Percentiles rank a stretch among this genome's conserved stretches.
These are phyloP conservation scores for Gavialis gangeticus DNA, from an alignment of 2,113 vertebrate genomes.

Conservation along the genomic window DNA sequence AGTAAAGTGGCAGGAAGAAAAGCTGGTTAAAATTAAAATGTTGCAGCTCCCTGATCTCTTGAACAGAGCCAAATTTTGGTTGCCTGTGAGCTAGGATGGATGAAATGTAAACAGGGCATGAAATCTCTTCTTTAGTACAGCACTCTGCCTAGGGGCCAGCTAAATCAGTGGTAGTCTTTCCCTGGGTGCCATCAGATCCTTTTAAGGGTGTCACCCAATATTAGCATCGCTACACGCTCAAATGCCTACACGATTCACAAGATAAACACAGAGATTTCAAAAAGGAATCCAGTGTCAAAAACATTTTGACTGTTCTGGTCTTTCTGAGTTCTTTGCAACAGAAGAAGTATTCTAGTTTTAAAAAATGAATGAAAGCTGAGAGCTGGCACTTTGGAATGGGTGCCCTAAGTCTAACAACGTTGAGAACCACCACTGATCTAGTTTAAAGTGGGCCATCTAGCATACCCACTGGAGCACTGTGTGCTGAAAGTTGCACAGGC, in stretches of 20 bases:
- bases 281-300: no score
- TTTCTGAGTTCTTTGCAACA: no score
- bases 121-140: not conserved
- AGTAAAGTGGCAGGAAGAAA: not conserved
- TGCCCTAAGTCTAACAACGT: no score
- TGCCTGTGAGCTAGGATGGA: not conserved
- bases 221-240: no score
- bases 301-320: no score
- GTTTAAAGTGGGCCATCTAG: not conserved
- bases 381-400: no score
- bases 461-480: not conserved
- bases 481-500: not conserved
- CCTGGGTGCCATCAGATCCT: no score
- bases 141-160: not conserved
- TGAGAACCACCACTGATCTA: not conserved
- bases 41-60: not conserved
- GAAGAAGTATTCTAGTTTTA: no score
- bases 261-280: no score
- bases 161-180: not conserved
- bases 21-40: not conserved
- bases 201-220: no score
- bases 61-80: not conserved
- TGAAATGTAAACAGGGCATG: not conserved
- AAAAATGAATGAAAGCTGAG: no score
- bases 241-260: no score